Conservation (phyloP, 2,113 vertebrate species). For the Rafetus swinhoei region DNA sequence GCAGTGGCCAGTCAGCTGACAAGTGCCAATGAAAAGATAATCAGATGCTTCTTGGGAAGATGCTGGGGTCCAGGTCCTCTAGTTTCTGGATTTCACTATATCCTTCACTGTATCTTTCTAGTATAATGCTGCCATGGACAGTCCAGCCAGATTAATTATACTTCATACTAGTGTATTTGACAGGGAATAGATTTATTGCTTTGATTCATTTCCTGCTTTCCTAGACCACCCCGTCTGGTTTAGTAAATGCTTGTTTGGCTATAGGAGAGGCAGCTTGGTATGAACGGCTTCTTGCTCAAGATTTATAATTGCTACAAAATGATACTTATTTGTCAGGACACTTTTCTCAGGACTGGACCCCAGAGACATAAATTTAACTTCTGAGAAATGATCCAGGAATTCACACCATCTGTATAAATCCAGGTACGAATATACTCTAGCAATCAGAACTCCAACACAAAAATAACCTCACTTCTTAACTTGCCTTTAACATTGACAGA, state of each 20-base stretch:
- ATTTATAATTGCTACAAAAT: neutral
- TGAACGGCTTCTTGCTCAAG: neutral
- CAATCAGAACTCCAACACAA: neutral
- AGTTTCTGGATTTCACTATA: neutral
- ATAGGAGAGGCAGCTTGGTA: neutral
- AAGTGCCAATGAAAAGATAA: neutral
- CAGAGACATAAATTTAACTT: neutral
- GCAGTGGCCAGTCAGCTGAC: neutral
- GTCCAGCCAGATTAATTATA: neutral
- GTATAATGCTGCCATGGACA: neutral
- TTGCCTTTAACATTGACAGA: neutral
- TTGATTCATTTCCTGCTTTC: neutral
- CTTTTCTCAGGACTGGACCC: neutral
- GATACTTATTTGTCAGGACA: neutral
- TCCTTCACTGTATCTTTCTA: neutral
- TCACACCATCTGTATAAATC: neutral
- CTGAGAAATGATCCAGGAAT: neutral
- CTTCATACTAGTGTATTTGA: neutral
- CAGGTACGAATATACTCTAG: neutral
- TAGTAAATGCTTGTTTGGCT: neutral
- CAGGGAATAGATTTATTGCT: neutral
- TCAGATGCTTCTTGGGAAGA: neutral
- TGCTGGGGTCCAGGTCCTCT: neutral
- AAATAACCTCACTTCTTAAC: neutral
- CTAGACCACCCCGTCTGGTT: neutral